A percentile compares a stretch with the other conserved stretches of the same genome.
phyloP scores from a whole-genome alignment of 2,113 vertebrate species.

The Chloropsis cyanopogon region DNA sequence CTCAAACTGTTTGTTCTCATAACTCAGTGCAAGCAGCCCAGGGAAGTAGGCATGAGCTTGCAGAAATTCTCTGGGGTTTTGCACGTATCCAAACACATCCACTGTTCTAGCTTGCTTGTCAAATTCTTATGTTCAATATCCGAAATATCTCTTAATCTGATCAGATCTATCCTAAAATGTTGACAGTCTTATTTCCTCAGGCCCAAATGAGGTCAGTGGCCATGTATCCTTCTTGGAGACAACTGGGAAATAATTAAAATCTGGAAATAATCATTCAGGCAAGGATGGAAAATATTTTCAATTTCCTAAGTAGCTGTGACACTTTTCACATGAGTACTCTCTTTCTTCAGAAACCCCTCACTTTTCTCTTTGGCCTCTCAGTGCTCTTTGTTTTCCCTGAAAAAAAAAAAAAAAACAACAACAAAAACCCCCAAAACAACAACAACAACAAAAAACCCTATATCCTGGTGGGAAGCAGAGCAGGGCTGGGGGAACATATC shows the following conservation, averaged over 20 bases:
- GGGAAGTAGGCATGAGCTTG: not conserved
- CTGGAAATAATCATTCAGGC: conserved; percentile 8
- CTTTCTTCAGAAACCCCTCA: not conserved
- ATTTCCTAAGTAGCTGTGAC: conserved; percentile 13
- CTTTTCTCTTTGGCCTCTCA: not conserved
- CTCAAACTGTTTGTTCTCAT: not conserved
- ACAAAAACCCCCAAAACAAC: not conserved
- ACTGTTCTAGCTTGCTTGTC: not conserved
- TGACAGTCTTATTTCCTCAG: conserved; percentile 9
- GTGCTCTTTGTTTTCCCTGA: not conserved
- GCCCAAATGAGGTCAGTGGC: not conserved
- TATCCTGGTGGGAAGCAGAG: not conserved
- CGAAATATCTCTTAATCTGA: not conserved
- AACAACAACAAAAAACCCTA: not conserved
- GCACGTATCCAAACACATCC: not conserved
- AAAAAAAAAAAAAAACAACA: not conserved
- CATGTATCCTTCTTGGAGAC: not conserved
- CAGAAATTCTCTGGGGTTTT: not conserved
- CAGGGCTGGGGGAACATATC: rapidly evolving
- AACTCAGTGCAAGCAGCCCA: not conserved
- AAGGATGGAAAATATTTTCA: conserved; percentile 27
- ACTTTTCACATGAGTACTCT: not conserved
- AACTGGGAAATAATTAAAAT: conserved; percentile 20
- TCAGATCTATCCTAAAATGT: not conserved
- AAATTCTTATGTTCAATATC: not conserved